phyloP scores from a whole-genome alignment of 1,140 invertebrate species.

The Drosophila repleta region DNA sequence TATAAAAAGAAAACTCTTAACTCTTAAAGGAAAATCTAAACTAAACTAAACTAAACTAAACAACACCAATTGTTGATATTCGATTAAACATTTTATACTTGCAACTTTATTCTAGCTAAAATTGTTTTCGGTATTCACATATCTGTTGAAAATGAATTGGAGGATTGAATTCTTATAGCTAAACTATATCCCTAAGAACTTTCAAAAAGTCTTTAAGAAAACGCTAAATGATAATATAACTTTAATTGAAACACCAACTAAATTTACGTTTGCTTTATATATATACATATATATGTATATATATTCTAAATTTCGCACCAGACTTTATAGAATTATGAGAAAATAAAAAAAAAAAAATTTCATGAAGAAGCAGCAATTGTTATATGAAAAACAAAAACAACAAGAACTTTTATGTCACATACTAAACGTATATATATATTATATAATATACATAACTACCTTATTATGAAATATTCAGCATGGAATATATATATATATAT shows the following conservation, averaged over 20 bases:
- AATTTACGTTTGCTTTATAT: conserved; percentile 27
- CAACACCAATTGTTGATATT: conserved; percentile 81
- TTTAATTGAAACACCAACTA: conserved; percentile 33
- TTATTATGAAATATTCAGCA: conserved; percentile 27
- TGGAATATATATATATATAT: conserved; percentile 34
- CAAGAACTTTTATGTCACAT: conserved; percentile 50
- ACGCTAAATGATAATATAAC: not conserved
- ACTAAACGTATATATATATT: conserved; percentile 10
- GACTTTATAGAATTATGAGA: conserved; percentile 11
- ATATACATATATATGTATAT: not conserved
- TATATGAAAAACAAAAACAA: conserved; percentile 13
- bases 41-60: conserved; percentile 16
- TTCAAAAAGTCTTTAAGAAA: conserved; percentile 52
- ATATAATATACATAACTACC: conserved; percentile 25
- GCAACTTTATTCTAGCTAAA: conserved; percentile 44
- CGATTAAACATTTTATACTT: conserved; percentile 60
- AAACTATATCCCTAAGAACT: conserved; percentile 55
- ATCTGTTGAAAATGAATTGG: conserved; percentile 66
- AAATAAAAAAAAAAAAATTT: not conserved
- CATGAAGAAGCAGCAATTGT: conserved; percentile 49
- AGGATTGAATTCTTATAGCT: conserved; percentile 35
- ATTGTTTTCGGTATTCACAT: conserved; percentile 60
- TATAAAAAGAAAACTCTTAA: conserved; percentile 24
- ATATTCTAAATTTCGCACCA: conserved; percentile 34
- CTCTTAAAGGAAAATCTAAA: conserved; percentile 36